Percentiles rank a stretch among this genome's conserved stretches.
Evolutionary conservation across 1,140 invertebrate species (phyloP).

Genomic region (Zaprionus taronus): DNA sequence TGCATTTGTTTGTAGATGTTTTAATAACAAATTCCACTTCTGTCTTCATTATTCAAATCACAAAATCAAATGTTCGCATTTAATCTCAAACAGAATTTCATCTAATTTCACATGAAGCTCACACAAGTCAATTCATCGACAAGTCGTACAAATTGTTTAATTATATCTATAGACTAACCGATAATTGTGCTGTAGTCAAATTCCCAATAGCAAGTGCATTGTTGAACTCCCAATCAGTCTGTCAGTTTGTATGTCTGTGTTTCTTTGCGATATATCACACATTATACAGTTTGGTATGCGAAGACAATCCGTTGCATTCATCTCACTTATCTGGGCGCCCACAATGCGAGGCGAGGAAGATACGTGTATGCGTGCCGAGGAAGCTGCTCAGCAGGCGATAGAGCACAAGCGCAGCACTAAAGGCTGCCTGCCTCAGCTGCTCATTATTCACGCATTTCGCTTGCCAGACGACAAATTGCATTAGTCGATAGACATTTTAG

Average conservation of each 20-base stretch:
- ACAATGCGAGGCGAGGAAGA: constrained; percentile 4
- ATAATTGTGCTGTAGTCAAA: constrained; percentile 3
- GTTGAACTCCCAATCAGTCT: constrained; percentile 2
- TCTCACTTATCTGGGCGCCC: constrained; percentile 22
- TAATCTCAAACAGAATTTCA: not conserved
- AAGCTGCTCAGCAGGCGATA: not conserved
- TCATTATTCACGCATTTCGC: constrained; percentile 70
- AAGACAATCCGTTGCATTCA: constrained; percentile 20
- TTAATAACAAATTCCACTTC: too few species aligned
- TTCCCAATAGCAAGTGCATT: not conserved
- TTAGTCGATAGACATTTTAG: constrained; percentile 38
- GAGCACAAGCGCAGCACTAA: not conserved
- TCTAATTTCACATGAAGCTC: not conserved
- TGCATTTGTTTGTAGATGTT: too few species aligned
- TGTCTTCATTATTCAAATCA: not conserved
- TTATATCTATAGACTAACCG: constrained; percentile 4
- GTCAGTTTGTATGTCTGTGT: not conserved
- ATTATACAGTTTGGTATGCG: not conserved
- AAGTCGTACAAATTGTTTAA: constrained; percentile 2
- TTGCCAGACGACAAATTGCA: constrained; percentile 62
- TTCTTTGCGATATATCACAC: constrained; percentile 8
- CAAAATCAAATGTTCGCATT: too few species aligned
- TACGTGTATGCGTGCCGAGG: not conserved
- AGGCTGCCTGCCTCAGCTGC: constrained; percentile 13
- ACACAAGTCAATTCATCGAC: not conserved